Evolutionary conservation across 2,797 vertebrate genomes (phyloP), one percentile per base, ranked within the genome.

Genomic region (Garrulus glandarius): DNA sequence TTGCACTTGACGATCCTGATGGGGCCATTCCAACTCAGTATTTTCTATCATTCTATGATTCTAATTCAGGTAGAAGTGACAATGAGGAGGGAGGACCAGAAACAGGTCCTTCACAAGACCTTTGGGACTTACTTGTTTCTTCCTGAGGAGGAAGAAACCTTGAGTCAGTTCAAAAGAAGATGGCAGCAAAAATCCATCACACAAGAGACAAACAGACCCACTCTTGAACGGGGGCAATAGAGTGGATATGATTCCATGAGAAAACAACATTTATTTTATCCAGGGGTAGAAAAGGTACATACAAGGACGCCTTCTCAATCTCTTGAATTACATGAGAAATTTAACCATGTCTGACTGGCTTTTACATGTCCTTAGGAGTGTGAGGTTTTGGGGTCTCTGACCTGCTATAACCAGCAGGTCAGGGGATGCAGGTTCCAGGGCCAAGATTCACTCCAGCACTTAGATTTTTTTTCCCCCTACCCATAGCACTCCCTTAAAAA

Each of bases 1-100:
- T 8, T 46, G 17, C 30, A 46, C 21, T 81, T 0, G 0, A 30
- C 52, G 46, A 36, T 63, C 49, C 30, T 32, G 5, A 27, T 20
- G 9, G 15, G 7, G 19, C 9, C 18, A 21, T 47, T 81, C 30
- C 22, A 81, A 36, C 24, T 22, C 24, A 67, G 37, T 16, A 72
- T 34, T n/a, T 76, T 85, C 15, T 20, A 37, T 39, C 13, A 34
- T 30, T 72, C 34, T 19, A 1, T 39, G 21, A n/a, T 50, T 34
- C 36, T 20, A 44, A 80, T 67, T 60, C 27, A 55, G 8, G 34
- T 5, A 43, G 22, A 30, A 70, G 65, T 50, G 72, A 67, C 27
- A 50, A 12, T 53, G 47, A 72, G 30, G 39, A 72, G 44, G 6
- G 9, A 87, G 46, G 10, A 60, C 2, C 3, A 90, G 26, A 59